Conservation (phyloP, 2,888 invertebrate species). For the Rhodophaea formosa region DNA sequence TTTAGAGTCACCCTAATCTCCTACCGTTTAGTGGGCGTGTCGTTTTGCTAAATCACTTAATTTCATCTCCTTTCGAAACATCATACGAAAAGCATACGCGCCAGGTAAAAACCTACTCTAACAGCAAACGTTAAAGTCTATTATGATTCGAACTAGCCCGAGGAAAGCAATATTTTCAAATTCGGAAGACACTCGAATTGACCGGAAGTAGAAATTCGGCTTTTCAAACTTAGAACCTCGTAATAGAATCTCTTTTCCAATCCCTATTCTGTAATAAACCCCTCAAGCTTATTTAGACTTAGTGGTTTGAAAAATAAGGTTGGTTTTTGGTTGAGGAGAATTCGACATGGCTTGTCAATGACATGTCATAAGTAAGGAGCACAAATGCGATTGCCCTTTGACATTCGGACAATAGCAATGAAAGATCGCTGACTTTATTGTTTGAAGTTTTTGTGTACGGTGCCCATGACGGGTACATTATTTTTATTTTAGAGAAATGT, state of each 20-base stretch:
- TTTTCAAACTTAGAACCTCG: not conserved
- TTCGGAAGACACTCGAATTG: constrained; percentile 2
- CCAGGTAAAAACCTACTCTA: not conserved
- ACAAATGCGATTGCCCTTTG: constrained; percentile 27
- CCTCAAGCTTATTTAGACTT: not conserved
- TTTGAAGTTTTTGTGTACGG: constrained; percentile 29
- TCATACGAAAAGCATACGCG: not conserved
- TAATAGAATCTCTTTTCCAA: constrained; percentile 8
- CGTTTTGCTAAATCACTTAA: constrained; percentile 15
- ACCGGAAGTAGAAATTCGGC: not conserved
- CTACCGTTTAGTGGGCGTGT: constrained; percentile 15
- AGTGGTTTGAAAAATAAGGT: not conserved
- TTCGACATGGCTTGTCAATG: constrained; percentile 22
- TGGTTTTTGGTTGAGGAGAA: not conserved
- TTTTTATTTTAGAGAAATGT: not conserved
- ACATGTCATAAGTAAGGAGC: constrained; percentile 36
- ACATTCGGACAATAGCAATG: constrained; percentile 33
- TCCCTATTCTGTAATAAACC: not conserved
- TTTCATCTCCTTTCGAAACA: not conserved
- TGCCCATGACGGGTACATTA: constrained; percentile 19
- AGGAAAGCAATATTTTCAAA: constrained; percentile 8
- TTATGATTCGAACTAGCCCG: not conserved
- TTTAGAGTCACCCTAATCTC: constrained; percentile 12
- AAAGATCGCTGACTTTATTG: constrained; percentile 34
- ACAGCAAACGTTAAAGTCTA: not conserved